Evolutionary conservation across 2,113 vertebrate species (phyloP).

Genomic region (Proteles cristata): DNA sequence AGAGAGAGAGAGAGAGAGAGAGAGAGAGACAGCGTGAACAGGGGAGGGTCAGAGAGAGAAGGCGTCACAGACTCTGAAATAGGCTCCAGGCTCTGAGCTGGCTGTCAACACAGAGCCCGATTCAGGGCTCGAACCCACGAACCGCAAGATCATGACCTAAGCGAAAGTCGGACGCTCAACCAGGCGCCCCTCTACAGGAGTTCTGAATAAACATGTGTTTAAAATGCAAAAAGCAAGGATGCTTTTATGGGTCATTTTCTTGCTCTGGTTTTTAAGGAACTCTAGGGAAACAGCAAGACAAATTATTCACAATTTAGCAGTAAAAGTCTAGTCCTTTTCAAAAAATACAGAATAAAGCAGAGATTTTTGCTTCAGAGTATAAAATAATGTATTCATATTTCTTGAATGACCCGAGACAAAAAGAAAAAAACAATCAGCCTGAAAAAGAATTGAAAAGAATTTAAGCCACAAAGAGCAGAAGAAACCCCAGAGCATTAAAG

Average conservation of each 20-base stretch:
- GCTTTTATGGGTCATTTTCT: slow-evolving; percentile 1
- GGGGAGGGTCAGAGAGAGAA: too few species aligned
- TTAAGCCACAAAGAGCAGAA: not conserved
- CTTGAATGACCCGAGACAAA: slow-evolving; percentile 1
- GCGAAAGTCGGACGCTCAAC: too few species aligned
- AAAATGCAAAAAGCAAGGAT: not conserved
- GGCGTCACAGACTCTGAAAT: too few species aligned
- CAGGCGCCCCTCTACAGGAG: not conserved
- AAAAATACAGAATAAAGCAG: slow-evolving; percentile 33
- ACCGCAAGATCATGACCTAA: too few species aligned
- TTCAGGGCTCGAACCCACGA: too few species aligned
- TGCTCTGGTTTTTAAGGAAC: not conserved
- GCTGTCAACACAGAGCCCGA: too few species aligned
- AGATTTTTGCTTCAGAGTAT: slow-evolving; percentile 31
- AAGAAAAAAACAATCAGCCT: not conserved
- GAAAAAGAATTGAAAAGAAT: not conserved
- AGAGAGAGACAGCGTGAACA: too few species aligned
- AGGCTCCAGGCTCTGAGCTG: too few species aligned
- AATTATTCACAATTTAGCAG: not conserved
- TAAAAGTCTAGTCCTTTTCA: not conserved
- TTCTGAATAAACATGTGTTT: slow-evolving; percentile 4
- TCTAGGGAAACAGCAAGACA: not conserved
- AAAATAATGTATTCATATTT: not conserved
- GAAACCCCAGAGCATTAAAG: slow-evolving; percentile 17
- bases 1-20: too few species aligned